Evolutionary conservation across 23 tunicate genomes (phyloP).

Genomic region (Oikopleura dioica): DNA sequence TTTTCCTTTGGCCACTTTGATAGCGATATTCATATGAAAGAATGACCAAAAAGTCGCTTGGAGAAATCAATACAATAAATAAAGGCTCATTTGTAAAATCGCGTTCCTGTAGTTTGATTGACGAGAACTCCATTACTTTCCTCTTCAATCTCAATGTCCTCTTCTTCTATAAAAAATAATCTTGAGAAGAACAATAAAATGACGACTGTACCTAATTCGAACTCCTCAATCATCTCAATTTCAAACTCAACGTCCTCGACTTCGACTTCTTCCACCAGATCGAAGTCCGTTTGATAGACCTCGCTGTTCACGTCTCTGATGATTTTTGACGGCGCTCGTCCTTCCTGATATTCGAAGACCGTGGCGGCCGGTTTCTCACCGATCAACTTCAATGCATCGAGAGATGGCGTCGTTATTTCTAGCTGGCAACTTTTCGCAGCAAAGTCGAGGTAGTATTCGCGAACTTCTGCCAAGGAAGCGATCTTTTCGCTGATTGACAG

Average conservation of each 20-base stretch:
- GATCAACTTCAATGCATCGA: not conserved
- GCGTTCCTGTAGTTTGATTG: not conserved
- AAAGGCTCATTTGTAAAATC: too few species aligned
- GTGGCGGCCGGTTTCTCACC: not conserved
- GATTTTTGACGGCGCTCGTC: not conserved
- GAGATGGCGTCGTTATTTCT: not conserved
- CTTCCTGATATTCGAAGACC: not conserved
- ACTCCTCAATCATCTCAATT: slow-evolving; percentile 5
- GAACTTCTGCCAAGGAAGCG: too few species aligned
- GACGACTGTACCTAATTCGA: not conserved
- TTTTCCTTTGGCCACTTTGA: too few species aligned
- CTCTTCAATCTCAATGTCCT: not conserved
- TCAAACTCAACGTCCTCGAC: not conserved
- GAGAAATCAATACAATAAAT: too few species aligned
- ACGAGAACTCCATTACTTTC: not conserved
- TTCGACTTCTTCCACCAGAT: not conserved
- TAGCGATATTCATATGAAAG: too few species aligned
- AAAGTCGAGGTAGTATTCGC: too few species aligned
- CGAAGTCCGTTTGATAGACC: not conserved
- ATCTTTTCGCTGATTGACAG: too few species aligned
- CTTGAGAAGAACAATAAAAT: too few species aligned
- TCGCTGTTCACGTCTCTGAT: not conserved
- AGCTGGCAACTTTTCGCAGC: not conserved
- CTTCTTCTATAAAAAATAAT: too few species aligned
- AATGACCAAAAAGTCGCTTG: too few species aligned